Evolutionary conservation across 2,113 vertebrate species (phyloP).

Genomic region (Anolis sagrei): DNA sequence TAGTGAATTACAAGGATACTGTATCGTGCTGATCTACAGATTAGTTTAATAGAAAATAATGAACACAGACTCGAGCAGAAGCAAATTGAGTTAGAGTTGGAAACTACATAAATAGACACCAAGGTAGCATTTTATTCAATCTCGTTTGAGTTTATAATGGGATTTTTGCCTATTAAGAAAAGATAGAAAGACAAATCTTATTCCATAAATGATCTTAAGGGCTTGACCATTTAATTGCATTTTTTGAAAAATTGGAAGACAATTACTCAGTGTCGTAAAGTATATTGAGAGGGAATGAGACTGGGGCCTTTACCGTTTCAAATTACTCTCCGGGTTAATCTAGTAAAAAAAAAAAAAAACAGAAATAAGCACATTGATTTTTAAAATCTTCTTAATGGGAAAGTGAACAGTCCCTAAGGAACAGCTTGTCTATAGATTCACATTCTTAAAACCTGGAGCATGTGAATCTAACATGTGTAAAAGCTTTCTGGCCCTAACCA

Average conservation of each 20-base stretch:
- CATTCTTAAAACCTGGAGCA: background rate
- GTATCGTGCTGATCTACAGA: constrained; percentile 20
- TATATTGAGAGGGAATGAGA: constrained; percentile 2
- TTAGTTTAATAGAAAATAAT: constrained; percentile 22
- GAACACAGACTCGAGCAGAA: background rate
- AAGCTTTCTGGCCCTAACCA: background rate
- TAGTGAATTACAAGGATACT: constrained; percentile 16
- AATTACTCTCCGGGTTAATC: constrained; percentile 25
- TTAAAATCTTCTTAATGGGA: background rate
- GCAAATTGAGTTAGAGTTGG: constrained; percentile 28
- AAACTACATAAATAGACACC: constrained; percentile 27
- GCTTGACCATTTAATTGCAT: constrained; percentile 6
- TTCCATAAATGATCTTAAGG: constrained; percentile 18
- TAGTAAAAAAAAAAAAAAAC: background rate
- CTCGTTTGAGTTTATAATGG: constrained; percentile 27
- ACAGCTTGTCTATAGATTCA: background rate
- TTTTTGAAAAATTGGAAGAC: constrained; percentile 4
- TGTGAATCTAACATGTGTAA: background rate
- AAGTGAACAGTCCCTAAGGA: constrained; percentile 5
- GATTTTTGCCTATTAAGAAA: constrained; percentile 6
- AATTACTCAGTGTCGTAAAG: constrained; percentile 25
- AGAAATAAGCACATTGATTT: constrained; percentile 26
- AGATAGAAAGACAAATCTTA: constrained; percentile 13
- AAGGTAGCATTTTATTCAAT: constrained; percentile 13
- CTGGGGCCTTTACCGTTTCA: constrained; percentile 14